Base-by-base conservation (phyloP, 2,888 invertebrate genomes). In the Linnaemya tessellans region DNA sequence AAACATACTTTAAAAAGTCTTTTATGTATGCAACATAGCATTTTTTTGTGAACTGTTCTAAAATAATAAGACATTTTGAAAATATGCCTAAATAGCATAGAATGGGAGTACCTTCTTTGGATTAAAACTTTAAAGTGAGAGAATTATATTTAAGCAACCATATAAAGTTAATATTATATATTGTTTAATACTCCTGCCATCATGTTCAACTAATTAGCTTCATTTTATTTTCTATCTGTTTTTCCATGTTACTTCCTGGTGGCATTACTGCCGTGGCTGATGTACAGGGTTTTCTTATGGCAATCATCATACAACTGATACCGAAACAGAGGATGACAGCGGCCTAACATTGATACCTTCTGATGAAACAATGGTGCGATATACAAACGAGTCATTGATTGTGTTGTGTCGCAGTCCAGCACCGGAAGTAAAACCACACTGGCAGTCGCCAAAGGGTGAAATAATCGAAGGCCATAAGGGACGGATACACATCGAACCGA, bases 341-440 rank as follows among this genome's bases (percentile, higher is more conserved):
- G 80, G 77, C 54, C 88, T 92, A 43, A 89, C 89, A 56, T 89
- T 92, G 30, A 91, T 90, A 84, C 92, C 92, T 75, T 89, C 89
- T 84, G 90, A 90, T 77, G 88, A 89, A 25, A 91, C 92, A 81
- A 90, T 93, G 62, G 92, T 93, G 43, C 92, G 92, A 58, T 93
- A 92, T 84, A 92, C 92, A 85, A 93, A 93, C 88, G 92, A 93
- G 83, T 93, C 93, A 30, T 92, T 93, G 87, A 92, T 93, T 84
- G 92, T 93, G 15, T 89, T 91, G 65, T 93, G 93, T 84, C 90
- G 89, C 79, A 90, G 90, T 43, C 87, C 90, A 70, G 87, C 89
- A 71, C 83, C 89, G 74, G 90, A 90, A 71, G 89, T 89, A 58
- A 90, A 90, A 85, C 88, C 92, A 81, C 90, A 90, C 71, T 93